phyloP scores from a whole-genome alignment of 2,797 vertebrate genomes.

The Oryzias dopingdopingensis region DNA sequence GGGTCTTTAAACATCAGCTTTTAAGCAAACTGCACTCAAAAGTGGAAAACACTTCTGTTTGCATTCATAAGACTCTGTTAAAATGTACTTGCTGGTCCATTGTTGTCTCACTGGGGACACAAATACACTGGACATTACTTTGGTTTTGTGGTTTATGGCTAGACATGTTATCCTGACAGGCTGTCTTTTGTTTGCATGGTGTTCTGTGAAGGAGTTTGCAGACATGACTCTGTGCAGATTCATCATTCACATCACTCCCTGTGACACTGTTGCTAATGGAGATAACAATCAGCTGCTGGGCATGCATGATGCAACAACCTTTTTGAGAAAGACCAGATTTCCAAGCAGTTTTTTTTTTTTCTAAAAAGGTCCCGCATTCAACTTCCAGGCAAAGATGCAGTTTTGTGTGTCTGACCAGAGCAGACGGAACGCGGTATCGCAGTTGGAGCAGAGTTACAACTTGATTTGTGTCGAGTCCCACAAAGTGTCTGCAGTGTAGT shows the following conservation, averaged over 20 bases:
- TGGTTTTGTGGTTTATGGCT: too few species aligned
- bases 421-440: conserved; percentile 46
- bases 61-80: too few species aligned
- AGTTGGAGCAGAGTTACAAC: conserved; percentile 37
- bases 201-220: conserved; percentile 32
- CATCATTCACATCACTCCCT: conserved; percentile 21
- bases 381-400: conserved; percentile 8
- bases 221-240: conserved; percentile 28
- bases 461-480: conserved; percentile 65
- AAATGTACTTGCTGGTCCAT: too few species aligned
- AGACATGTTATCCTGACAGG: neutral
- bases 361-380: neutral
- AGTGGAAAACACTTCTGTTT: too few species aligned
- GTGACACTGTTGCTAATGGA: conserved; percentile 7
- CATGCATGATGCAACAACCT: neutral
- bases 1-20: too few species aligned
- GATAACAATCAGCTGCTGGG: conserved; percentile 8
- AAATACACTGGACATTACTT: too few species aligned
- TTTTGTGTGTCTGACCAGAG: conserved; percentile 28
- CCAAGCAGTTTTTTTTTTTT: neutral
- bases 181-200: conserved; percentile 15
- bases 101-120: too few species aligned
- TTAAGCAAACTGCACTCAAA: too few species aligned
- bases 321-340: neutral
- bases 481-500: conserved; percentile 50